Conservation (phyloP, 2,113 vertebrate genomes). For the Melanocharis versteri region DNA sequence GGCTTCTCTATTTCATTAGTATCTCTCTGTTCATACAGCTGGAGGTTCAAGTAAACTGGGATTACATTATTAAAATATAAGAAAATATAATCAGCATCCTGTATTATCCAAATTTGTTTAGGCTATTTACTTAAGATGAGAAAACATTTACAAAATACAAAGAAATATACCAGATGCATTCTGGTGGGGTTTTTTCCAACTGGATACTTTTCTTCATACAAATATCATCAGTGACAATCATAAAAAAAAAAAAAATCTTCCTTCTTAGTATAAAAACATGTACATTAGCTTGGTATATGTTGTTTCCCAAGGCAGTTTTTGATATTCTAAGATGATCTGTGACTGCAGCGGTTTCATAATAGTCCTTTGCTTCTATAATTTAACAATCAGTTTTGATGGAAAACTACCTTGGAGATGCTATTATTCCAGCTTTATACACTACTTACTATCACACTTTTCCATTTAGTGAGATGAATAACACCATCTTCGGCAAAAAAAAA, state of each 20-base stretch:
- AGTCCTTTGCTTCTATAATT: slow-evolving; percentile 9
- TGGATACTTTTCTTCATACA: not conserved
- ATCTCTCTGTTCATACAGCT: not conserved
- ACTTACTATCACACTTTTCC: not conserved
- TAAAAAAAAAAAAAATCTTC: not conserved
- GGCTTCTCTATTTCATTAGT: not conserved
- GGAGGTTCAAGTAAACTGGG: not conserved
- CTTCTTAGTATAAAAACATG: not conserved
- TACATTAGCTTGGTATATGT: not conserved
- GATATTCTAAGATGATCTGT: not conserved
- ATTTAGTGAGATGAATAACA: not conserved
- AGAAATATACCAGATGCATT: not conserved
- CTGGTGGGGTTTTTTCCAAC: not conserved
- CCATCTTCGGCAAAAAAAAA: not conserved
- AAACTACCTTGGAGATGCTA: not conserved
- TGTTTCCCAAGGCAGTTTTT: not conserved
- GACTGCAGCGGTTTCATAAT: not conserved
- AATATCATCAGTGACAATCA: not conserved
- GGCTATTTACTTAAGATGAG: not conserved
- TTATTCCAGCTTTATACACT: not conserved
- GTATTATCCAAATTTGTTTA: not conserved
- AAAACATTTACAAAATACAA: not conserved
- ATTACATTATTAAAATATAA: not conserved
- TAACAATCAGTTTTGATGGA: slow-evolving; percentile 1
- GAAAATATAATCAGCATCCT: not conserved